Conservation (phyloP, 2,797 vertebrate species). For the Rhadinocentrus ornatus region DNA sequence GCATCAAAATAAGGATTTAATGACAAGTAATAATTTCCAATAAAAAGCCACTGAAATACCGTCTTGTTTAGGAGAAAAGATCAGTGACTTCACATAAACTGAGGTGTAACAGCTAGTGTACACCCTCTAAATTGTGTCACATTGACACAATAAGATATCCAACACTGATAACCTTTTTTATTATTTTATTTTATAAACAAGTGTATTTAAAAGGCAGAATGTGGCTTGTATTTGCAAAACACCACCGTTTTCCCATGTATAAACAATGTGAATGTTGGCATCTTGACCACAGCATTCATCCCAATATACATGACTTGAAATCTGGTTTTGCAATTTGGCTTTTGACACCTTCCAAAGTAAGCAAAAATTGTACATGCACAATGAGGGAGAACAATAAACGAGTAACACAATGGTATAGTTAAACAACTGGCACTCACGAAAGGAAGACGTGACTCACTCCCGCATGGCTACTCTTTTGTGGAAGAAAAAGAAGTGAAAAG, state of each 20-base stretch:
- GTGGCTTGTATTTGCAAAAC: constrained; percentile 30
- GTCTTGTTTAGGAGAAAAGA: constrained; percentile 23
- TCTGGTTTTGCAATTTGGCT: constrained; percentile 45
- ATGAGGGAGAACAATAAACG: constrained; percentile 68
- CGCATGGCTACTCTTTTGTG: constrained; percentile 48
- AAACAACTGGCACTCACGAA: constrained; percentile 58
- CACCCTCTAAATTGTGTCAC: too few species aligned
- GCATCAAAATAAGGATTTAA: background rate
- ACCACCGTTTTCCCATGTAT: constrained; percentile 34
- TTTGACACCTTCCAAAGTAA: constrained; percentile 63
- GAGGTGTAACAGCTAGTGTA: background rate
- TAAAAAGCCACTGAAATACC: constrained; percentile 11
- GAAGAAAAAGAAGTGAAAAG: constrained; percentile 56
- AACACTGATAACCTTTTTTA: too few species aligned
- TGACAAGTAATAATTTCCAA: too few species aligned
- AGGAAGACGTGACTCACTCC: constrained; percentile 70
- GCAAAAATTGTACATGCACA: constrained; percentile 28
- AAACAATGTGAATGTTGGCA: constrained; percentile 5
- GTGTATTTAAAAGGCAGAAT: constrained; percentile 15
- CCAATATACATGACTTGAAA: constrained; percentile 30
- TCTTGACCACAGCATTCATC: constrained; percentile 1
- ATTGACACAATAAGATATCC: too few species aligned
- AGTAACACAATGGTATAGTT: constrained; percentile 63
- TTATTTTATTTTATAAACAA: too few species aligned
- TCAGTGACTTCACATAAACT: constrained; percentile 28